Base-by-base conservation (phyloP, 2,113 vertebrate species). In the Perognathus longimembris region DNA sequence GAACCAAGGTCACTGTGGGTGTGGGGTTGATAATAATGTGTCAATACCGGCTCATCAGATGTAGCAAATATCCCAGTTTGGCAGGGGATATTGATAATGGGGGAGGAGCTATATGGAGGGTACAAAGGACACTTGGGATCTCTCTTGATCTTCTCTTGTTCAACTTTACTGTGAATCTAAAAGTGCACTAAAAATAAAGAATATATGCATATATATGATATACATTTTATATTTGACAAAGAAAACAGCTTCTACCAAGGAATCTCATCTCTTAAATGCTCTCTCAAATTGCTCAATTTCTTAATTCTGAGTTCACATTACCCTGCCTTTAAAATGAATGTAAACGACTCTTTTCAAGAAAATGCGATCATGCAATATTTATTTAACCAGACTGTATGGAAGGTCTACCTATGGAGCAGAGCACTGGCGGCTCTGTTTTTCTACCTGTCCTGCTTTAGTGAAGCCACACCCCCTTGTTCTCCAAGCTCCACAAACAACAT, bases 201-300 rank as follows among this genome's bases (percentile, higher is more conserved):
- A 4, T 26, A 59, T 34, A 42, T 2, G 1, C 38, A 69, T 40
- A 59, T 45, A 45, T 45, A 45, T 45, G 45, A 54, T 15, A 54
- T 17, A 54, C 50, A 10, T 45, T 45, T 7, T 45, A 45, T 45
- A 45, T 45, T 45, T 45, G 45, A 45, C 45, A 45, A 54, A 6
- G 11, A 45, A 54, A 54, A 2, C 50, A 2, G 17, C 10, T 15
- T 54, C 50, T 54, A 15, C 15, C 50, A 54, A 54, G 50, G 50
- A 54, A 54, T 14, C 50, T 54, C 50, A 17, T 61, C 50, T 42
- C 38, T 5, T 73, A 26, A 6, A 54, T 75, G 45, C 71, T 75
- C 61, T 79, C 76, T 91, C 81, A 57, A 38, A 88, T 3, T 74
- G 30, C 79, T 71, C 76, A 38, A 12, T 75, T 91, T 83, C 40